These are phyloP conservation scores for Tragelaphus strepsiceros DNA, from an alignment of 2,113 vertebrate species.

Conservation along the genomic window DNA sequence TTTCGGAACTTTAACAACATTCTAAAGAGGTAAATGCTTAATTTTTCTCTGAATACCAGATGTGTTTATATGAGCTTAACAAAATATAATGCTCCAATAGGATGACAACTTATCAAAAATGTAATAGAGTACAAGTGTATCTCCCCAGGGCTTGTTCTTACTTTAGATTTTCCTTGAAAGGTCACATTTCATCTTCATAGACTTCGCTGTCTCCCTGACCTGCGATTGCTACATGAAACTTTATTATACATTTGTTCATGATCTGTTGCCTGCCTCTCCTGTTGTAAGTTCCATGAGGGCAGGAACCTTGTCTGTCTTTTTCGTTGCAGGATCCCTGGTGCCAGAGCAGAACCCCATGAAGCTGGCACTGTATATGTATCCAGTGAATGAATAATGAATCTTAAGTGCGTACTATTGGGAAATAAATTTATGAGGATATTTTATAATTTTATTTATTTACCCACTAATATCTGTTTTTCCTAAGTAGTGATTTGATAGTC, in stretches of 20 bases:
- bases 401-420: not conserved
- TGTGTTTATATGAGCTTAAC: not conserved
- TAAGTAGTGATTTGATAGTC: not conserved
- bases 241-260: not conserved
- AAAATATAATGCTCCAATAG: not conserved
- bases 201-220: not conserved
- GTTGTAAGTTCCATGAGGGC: not conserved
- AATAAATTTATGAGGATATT: not conserved
- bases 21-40: not conserved
- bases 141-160: not conserved
- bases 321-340: not conserved
- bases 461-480: not conserved
- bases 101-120: not conserved
- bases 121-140: not conserved
- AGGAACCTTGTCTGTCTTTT: not conserved
- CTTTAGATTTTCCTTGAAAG: not conserved
- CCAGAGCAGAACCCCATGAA: not conserved
- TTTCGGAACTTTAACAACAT: not conserved
- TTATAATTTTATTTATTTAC: not conserved
- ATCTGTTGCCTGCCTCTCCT: not conserved
- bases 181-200: not conserved
- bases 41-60: not conserved
- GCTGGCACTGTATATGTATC: not conserved
- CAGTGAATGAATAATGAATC: not conserved
- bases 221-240: not conserved